Percentiles rank a stretch among this genome's conserved stretches.
phyloP scores from a whole-genome alignment of 2,797 vertebrate genomes.

The Falco naumanni region DNA sequence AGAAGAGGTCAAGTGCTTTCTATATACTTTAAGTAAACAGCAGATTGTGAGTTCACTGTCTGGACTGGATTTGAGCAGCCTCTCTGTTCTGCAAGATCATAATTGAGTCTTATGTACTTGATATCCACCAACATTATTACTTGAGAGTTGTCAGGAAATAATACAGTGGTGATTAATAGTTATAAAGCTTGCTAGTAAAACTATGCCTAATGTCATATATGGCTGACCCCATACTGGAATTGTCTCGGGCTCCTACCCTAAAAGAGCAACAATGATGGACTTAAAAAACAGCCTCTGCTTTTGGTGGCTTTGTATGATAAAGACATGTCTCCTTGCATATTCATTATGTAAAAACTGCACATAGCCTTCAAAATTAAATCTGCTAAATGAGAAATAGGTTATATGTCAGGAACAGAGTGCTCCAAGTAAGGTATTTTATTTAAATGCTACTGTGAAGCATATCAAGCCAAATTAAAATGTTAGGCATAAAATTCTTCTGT shows the following conservation, averaged over 20 bases:
- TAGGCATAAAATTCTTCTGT: background rate
- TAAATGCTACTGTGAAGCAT: background rate
- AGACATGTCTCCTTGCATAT: background rate
- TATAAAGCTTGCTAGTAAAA: constrained; percentile 9
- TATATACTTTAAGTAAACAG: constrained; percentile 62
- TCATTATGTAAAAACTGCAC: background rate
- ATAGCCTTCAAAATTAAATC: constrained; percentile 21
- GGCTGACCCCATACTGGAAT: background rate
- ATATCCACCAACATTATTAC: background rate
- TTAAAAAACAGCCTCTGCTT: background rate
- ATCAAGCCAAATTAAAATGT: background rate
- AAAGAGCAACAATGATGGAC: background rate
- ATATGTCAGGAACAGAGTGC: background rate
- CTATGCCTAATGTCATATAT: background rate
- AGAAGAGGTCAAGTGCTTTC: constrained; percentile 48
- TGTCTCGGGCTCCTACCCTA: background rate
- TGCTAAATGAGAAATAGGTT: constrained; percentile 32
- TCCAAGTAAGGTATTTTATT: background rate
- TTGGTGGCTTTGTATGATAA: background rate
- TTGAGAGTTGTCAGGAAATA: constrained; percentile 33
- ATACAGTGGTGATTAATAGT: background rate
- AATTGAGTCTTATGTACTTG: constrained; percentile 30
- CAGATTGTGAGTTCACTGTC: constrained; percentile 19
- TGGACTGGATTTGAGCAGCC: constrained; percentile 45
- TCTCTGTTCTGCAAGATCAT: constrained; percentile 20